Evolutionary conservation across 2,888 invertebrate genomes (phyloP).

Genomic region (Lamproptera curius): DNA sequence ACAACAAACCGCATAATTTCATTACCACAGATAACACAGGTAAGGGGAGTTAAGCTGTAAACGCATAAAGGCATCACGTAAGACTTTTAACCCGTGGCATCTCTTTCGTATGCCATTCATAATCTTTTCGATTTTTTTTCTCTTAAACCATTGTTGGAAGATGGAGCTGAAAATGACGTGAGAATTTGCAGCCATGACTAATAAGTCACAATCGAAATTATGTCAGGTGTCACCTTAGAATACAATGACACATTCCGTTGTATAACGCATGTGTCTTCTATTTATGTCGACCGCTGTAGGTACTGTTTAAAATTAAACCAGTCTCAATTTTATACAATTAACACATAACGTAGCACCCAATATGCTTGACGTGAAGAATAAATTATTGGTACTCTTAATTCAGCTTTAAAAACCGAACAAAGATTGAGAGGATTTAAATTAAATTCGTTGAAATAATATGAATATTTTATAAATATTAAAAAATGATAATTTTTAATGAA

Average conservation of each 20-base stretch:
- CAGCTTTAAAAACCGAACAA: too few relatives aligned
- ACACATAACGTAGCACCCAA: neutral
- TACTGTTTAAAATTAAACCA: neutral
- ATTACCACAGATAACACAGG: slow-evolving; percentile 34
- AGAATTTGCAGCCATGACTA: slow-evolving; percentile 32
- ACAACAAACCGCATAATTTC: slow-evolving; percentile 29
- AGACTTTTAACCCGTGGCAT: slow-evolving; percentile 28
- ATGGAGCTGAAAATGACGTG: slow-evolving; percentile 63
- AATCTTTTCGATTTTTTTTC: slow-evolving; percentile 22
- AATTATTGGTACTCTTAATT: too few relatives aligned
- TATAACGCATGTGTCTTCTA: neutral
- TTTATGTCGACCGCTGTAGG: neutral
- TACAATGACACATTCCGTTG: neutral
- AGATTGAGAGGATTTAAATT: too few relatives aligned
- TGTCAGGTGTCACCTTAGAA: too few relatives aligned
- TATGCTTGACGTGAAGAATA: too few relatives aligned
- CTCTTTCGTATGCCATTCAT: slow-evolving; percentile 27
- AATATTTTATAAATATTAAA: too few relatives aligned
- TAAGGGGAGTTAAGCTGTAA: slow-evolving; percentile 42
- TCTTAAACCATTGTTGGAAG: slow-evolving; percentile 34
- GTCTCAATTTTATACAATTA: neutral
- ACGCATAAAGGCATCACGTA: slow-evolving; percentile 48
- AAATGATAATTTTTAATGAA: too few relatives aligned
- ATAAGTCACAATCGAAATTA: slow-evolving; percentile 1
- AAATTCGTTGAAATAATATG: too few relatives aligned